Conservation (phyloP, 2,888 invertebrate genomes). For the Amiota mariae region DNA sequence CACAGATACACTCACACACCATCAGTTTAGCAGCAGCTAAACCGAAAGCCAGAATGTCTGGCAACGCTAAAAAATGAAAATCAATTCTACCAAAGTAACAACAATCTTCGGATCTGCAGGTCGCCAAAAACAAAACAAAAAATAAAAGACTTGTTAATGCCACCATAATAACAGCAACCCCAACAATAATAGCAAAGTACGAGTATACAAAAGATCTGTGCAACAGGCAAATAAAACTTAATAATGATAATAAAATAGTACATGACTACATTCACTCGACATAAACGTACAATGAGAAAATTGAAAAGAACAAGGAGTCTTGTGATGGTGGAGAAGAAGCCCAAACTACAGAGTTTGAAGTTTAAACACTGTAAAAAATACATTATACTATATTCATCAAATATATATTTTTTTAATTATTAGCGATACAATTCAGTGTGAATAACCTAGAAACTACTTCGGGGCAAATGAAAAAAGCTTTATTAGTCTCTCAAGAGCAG, state of each 20-base stretch:
- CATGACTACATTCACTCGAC: conserved; percentile 8
- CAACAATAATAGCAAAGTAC: neutral
- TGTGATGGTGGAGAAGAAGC: too few species aligned
- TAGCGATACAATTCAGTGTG: too few species aligned
- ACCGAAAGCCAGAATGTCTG: conserved; percentile 65
- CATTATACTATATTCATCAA: too few species aligned
- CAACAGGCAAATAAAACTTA: conserved; percentile 20
- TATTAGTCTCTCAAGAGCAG: too few species aligned
- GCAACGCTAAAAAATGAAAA: conserved; percentile 54
- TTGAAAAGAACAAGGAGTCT: too few species aligned
- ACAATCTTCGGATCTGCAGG: conserved; percentile 14
- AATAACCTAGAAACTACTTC: too few species aligned
- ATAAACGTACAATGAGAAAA: too few species aligned
- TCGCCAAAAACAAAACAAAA: neutral
- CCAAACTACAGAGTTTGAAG: too few species aligned
- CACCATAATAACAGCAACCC: too few species aligned
- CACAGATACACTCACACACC: neutral
- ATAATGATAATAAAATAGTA: conserved; percentile 23
- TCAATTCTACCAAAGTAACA: conserved; percentile 19
- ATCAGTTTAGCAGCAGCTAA: neutral
- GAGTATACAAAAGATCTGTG: neutral
- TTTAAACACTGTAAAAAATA: too few species aligned
- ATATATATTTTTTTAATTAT: too few species aligned
- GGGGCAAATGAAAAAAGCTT: too few species aligned
- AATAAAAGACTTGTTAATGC: neutral